Conservation (phyloP, 2,113 vertebrate genomes). For the Actinemys pallida region DNA sequence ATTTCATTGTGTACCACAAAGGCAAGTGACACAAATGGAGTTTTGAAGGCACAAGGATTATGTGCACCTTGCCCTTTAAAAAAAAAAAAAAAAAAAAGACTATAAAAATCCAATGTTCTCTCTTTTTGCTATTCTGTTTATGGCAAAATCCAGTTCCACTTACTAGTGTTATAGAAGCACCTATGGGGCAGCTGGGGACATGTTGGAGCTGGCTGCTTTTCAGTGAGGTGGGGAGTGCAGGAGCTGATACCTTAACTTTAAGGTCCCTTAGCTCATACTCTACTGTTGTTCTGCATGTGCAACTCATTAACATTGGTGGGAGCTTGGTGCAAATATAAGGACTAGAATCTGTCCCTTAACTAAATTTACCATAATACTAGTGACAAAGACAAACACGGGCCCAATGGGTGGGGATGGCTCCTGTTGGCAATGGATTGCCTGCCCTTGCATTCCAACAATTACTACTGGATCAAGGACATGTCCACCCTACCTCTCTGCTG, state of each 20-base stretch:
- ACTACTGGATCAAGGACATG: too few relatives aligned
- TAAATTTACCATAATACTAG: neutral
- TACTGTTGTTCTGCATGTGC: neutral
- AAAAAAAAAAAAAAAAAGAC: neutral
- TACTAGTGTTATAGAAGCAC: neutral
- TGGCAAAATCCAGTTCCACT: neutral
- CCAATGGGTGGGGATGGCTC: too few relatives aligned
- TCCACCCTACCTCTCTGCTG: too few relatives aligned
- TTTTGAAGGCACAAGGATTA: neutral
- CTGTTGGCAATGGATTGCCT: too few relatives aligned
- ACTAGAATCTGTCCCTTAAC: neutral
- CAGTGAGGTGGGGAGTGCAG: neutral
- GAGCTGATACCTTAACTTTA: fast-evolving
- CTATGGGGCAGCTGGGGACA: neutral
- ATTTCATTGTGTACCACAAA: neutral
- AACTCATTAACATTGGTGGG: neutral
- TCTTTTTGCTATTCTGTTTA: neutral
- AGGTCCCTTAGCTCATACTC: too few relatives aligned
- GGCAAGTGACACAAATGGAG: neutral
- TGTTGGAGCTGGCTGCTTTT: fast-evolving
- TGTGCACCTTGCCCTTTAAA: neutral
- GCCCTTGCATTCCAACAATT: too few relatives aligned
- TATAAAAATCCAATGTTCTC: neutral
- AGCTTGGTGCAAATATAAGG: neutral
- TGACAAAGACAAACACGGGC: neutral